A percentile compares a stretch with the other conserved stretches of the same genome.
Conservation (phyloP, 2,888 invertebrate species). For the Caradrina clavipalpis region DNA sequence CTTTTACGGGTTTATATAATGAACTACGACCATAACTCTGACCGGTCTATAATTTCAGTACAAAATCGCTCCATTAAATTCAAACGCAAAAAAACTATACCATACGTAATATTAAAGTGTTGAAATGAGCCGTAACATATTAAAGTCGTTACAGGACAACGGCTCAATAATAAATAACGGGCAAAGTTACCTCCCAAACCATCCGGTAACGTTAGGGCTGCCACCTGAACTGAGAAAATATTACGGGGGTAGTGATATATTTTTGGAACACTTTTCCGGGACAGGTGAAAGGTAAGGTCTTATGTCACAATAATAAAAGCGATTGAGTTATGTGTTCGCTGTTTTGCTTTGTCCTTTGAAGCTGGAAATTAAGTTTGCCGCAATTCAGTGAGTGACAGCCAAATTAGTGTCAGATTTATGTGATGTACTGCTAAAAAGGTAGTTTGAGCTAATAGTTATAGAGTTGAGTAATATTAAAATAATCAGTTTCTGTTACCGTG, state of each 20-base stretch:
- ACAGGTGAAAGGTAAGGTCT: slow-evolving; percentile 56
- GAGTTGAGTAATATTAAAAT: background rate
- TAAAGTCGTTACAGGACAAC: slow-evolving; percentile 66
- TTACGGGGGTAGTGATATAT: slow-evolving; percentile 63
- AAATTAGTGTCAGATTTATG: too few species aligned
- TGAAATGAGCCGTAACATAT: slow-evolving; percentile 65
- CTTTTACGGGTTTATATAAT: slow-evolving; percentile 46
- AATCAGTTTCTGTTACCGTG: too few species aligned
- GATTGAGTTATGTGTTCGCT: slow-evolving; percentile 46
- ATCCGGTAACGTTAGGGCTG: slow-evolving; percentile 64
- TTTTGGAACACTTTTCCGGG: slow-evolving; percentile 52
- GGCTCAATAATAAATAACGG: slow-evolving; percentile 76
- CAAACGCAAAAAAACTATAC: slow-evolving; percentile 41
- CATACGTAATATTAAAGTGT: slow-evolving; percentile 55
- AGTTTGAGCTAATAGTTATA: too few species aligned
- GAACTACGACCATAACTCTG: slow-evolving; percentile 38
- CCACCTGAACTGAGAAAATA: slow-evolving; percentile 60
- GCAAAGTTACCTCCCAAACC: slow-evolving; percentile 70
- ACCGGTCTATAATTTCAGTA: slow-evolving; percentile 42
- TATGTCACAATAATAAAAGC: slow-evolving; percentile 56
- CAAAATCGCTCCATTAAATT: slow-evolving; percentile 34
- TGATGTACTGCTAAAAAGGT: background rate
- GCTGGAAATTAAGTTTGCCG: background rate
- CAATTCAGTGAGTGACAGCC: too few species aligned
- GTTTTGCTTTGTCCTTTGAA: background rate